A percentile compares a stretch with the other conserved stretches of the same genome.
These are phyloP conservation scores for Thaumetopoea pityocampa DNA, from an alignment of 1,140 invertebrate species.

Conservation along the genomic window DNA sequence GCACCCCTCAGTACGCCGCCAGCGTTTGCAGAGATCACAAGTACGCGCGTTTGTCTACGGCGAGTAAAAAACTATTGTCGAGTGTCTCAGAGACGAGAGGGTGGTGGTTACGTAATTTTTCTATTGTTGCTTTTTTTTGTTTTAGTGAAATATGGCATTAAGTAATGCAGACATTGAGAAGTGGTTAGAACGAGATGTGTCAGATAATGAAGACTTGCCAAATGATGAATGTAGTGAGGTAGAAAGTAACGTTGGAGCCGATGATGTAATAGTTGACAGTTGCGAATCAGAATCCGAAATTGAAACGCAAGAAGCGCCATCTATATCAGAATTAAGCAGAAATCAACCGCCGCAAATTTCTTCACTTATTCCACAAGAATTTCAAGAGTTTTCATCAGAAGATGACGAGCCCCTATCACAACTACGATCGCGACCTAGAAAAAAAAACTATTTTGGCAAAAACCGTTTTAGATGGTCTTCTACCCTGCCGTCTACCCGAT, in stretches of 20 bases:
- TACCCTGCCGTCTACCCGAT: slow-evolving; percentile 6
- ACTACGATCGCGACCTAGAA: neutral
- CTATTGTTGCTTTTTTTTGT: neutral
- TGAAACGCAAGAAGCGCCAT: too few relatives aligned
- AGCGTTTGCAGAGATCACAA: too few relatives aligned
- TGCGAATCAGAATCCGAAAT: neutral
- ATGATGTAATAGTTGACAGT: neutral
- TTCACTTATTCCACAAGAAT: too few relatives aligned
- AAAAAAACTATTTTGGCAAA: slow-evolving; percentile 7
- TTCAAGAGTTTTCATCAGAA: slow-evolving; percentile 1
- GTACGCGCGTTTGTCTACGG: too few relatives aligned
- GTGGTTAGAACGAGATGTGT: neutral
- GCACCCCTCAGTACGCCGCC: too few relatives aligned
- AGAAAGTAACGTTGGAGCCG: neutral
- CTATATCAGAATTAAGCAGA: too few relatives aligned
- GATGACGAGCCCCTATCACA: neutral
- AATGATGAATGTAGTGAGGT: neutral
- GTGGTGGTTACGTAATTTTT: too few relatives aligned
- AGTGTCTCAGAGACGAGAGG: too few relatives aligned
- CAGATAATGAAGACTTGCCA: neutral
- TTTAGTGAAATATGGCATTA: neutral
- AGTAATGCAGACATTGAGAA: neutral
- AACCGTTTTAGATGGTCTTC: slow-evolving; percentile 20
- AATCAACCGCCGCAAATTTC: too few relatives aligned
- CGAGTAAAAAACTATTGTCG: too few relatives aligned